Percentiles rank a stretch among this genome's conserved stretches.
phyloP scores from a whole-genome alignment of 2,888 invertebrate genomes.

The Maniola hyperantus region DNA sequence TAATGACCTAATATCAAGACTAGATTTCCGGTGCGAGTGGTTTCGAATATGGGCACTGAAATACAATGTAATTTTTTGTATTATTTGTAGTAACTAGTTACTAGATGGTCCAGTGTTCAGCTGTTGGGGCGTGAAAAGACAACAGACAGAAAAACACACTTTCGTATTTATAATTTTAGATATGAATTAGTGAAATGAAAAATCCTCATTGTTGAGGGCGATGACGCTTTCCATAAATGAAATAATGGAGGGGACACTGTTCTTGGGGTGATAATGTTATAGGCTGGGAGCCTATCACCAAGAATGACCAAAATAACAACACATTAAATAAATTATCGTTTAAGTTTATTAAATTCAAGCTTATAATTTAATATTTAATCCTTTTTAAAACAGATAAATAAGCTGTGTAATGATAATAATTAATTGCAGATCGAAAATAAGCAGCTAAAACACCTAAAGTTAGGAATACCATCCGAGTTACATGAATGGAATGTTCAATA shows the following conservation, averaged over 20 bases:
- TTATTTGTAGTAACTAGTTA: background rate
- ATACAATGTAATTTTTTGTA: constrained; percentile 1
- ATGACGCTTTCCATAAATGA: too few species aligned
- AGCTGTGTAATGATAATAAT: background rate
- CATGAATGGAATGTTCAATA: constrained; percentile 1
- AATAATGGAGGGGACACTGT: too few species aligned
- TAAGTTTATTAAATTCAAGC: background rate
- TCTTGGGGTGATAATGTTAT: too few species aligned
- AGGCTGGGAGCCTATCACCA: too few species aligned
- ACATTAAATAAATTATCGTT: background rate
- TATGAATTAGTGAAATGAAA: too few species aligned
- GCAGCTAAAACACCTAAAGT: background rate
- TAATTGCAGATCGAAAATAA: background rate
- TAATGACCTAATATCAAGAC: constrained; percentile 48
- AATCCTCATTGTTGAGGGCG: too few species aligned
- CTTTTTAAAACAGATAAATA: background rate
- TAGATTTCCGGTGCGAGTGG: constrained; percentile 60
- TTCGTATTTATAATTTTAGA: too few species aligned
- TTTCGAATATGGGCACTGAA: constrained; percentile 59
- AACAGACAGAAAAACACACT: too few species aligned
- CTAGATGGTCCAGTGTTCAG: too few species aligned
- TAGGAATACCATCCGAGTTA: background rate
- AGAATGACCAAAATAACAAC: background rate
- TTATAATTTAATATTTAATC: background rate
- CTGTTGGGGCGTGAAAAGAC: too few species aligned